phyloP scores from a whole-genome alignment of 2,797 vertebrate genomes.

The Thamnophis elegans region DNA sequence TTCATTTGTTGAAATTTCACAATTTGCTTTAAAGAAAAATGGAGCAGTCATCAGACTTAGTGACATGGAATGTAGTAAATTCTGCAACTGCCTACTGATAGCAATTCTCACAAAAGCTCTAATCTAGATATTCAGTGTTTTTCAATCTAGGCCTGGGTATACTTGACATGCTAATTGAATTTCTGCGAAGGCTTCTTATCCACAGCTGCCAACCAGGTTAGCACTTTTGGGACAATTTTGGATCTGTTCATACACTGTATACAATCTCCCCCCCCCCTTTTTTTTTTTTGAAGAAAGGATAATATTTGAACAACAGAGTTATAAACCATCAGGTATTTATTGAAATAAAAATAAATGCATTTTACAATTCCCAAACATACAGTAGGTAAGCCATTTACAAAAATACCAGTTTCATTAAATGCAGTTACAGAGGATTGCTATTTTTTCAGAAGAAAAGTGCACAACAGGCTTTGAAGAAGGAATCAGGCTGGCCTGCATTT shows the following conservation, averaged over 20 bases:
- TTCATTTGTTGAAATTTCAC: neutral
- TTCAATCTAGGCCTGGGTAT: neutral
- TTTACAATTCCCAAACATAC: conserved; percentile 48
- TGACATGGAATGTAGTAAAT: neutral
- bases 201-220: neutral
- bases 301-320: conserved; percentile 9
- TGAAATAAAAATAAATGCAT: conserved; percentile 65
- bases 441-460: neutral
- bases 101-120: neutral
- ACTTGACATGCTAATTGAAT: neutral
- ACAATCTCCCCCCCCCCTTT: conserved; percentile 32
- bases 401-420: conserved; percentile 46
- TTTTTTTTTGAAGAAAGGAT: conserved; percentile 25
- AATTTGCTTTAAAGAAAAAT: neutral
- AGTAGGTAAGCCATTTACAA: conserved; percentile 56
- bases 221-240: neutral
- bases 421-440: conserved; percentile 32
- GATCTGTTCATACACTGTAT: neutral
- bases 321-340: conserved; percentile 51
- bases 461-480: conserved; percentile 32
- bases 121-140: neutral
- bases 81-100: neutral
- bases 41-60: neutral
- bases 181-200: neutral
- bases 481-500: conserved; percentile 34